A percentile compares a stretch with the other conserved stretches of the same genome.
These are phyloP conservation scores for Pipra filicauda DNA, from an alignment of 2,113 vertebrate species.

Conservation along the genomic window DNA sequence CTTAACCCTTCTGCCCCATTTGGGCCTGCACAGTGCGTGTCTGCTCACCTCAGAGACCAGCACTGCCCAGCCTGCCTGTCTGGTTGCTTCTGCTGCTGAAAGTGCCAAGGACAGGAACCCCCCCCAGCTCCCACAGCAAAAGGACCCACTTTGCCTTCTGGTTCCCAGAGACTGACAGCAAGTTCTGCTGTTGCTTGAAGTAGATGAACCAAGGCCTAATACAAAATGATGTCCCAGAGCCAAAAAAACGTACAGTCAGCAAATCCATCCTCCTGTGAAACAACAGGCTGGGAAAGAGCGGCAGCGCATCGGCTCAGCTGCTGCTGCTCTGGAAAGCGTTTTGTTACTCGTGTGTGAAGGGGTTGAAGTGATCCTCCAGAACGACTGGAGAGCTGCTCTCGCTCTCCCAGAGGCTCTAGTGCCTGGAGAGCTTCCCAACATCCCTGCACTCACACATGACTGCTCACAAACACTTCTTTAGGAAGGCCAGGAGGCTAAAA, in stretches of 20 bases:
- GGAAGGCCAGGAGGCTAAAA: constrained; percentile 14
- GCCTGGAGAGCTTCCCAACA: background rate
- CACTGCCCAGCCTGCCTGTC: background rate
- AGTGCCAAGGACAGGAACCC: background rate
- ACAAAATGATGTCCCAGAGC: background rate
- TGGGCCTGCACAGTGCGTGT: background rate
- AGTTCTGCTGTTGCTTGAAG: background rate
- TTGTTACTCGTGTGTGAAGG: background rate
- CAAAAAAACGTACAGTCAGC: background rate
- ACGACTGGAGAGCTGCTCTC: background rate
- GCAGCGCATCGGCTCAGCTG: background rate
- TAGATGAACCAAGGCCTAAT: background rate
- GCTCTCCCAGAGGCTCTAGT: background rate
- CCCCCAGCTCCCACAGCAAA: background rate
- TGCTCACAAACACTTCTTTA: background rate
- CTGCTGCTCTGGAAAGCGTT: background rate
- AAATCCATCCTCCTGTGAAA: background rate
- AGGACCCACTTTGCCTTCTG: background rate
- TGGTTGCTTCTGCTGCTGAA: background rate
- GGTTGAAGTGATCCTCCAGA: background rate
- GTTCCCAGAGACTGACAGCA: background rate
- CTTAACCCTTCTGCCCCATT: background rate
- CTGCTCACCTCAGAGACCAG: background rate
- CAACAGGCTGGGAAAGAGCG: background rate
- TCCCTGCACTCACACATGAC: background rate